Evolutionary conservation across 64 coral and sea anemone species (phyloP).

Genomic region (Montipora foliosa): DNA sequence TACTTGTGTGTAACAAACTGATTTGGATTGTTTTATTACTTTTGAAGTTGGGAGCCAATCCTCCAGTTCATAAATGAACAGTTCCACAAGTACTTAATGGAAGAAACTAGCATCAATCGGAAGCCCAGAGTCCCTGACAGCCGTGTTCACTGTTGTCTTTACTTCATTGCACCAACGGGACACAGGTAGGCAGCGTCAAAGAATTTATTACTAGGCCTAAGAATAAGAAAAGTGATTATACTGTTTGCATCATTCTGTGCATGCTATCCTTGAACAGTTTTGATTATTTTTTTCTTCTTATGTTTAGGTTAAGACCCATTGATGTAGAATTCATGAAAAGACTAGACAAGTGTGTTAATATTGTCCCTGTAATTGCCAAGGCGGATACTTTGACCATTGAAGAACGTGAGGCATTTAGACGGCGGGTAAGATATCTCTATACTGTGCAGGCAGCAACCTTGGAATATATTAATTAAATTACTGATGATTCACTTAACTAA

Average conservation of each 20-base stretch:
- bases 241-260: too few relatives aligned
- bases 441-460: too few relatives aligned
- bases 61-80: slow-evolving; percentile 97
- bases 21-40: background rate
- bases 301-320: slow-evolving; percentile 82
- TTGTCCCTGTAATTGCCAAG: slow-evolving; percentile 97
- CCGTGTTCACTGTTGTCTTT: slow-evolving; percentile 97
- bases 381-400: slow-evolving; percentile 95
- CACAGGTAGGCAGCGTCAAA: slow-evolving; percentile 62
- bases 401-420: slow-evolving; percentile 95
- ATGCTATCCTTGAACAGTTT: too few relatives aligned
- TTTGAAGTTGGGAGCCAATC: slow-evolving; percentile 96
- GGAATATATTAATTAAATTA: background rate
- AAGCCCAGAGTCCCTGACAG: slow-evolving; percentile 96
- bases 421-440: slow-evolving; percentile 73
- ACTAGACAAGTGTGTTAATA: slow-evolving; percentile 99
- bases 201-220: too few relatives aligned
- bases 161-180: slow-evolving; percentile 98
- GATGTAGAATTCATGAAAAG: slow-evolving; percentile 99
- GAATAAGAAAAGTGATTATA: too few relatives aligned
- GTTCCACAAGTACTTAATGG: slow-evolving; percentile 84
- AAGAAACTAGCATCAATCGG: slow-evolving; percentile 92
- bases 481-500: background rate
- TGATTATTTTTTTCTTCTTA: background rate
- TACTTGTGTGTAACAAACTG: background rate